These are phyloP conservation scores for Leuctra nigra DNA, from an alignment of 2,888 invertebrate species.

Conservation along the genomic window DNA sequence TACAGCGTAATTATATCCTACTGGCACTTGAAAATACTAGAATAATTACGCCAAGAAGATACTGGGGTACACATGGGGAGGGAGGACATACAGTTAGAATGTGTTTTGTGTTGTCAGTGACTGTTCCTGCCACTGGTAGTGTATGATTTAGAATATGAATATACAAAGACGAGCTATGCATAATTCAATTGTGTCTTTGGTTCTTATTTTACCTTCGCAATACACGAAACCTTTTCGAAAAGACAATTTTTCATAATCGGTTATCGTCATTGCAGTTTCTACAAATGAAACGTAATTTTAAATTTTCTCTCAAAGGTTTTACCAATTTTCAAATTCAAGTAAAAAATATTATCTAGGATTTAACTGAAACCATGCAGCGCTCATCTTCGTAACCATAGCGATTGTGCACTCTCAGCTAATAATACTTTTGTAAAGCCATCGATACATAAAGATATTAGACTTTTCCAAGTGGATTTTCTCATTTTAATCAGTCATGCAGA, in stretches of 20 bases:
- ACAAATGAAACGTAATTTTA: no score
- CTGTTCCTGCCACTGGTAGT: slow-evolving; percentile 16
- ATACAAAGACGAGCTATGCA: slow-evolving; percentile 18
- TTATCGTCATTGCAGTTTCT: no score
- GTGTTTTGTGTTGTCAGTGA: slow-evolving; percentile 21
- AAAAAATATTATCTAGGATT: no score
- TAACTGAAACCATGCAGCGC: slow-evolving; percentile 20
- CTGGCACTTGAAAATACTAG: slow-evolving; percentile 25
- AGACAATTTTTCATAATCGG: no score
- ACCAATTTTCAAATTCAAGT: no score
- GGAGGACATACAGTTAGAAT: slow-evolving; percentile 24
- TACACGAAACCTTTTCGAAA: no score
- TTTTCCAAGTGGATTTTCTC: slow-evolving; percentile 20
- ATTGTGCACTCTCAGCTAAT: slow-evolving; percentile 23
- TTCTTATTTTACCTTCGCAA: no score
- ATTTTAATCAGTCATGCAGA: slow-evolving; percentile 25
- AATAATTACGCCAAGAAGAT: slow-evolving; percentile 23
- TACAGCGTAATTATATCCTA: slow-evolving; percentile 21
- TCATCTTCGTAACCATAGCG: slow-evolving; percentile 23
- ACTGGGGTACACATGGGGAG: slow-evolving; percentile 22
- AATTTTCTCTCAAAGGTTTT: no score
- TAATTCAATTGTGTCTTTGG: no score
- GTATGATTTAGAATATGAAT: slow-evolving; percentile 7
- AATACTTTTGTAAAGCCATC: slow-evolving; percentile 26
- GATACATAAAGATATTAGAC: slow-evolving; percentile 25